Conservation (phyloP, 2,888 invertebrate species). For the Thymelicus lineola region DNA sequence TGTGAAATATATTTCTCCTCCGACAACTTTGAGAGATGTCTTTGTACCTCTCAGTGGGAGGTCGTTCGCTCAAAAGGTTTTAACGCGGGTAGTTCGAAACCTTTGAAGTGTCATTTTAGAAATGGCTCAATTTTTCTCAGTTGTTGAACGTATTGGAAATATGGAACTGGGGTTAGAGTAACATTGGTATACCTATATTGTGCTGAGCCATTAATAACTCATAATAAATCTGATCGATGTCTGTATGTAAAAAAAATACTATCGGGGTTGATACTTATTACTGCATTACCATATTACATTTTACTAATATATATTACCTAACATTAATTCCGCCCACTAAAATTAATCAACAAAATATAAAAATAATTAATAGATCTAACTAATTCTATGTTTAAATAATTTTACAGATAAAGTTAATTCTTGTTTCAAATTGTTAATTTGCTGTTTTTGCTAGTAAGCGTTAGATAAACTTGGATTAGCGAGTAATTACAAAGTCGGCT, state of each 20-base stretch:
- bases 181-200: not conserved
- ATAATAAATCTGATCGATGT: no score
- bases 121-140: constrained; percentile 33
- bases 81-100: constrained; percentile 14
- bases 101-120: constrained; percentile 33
- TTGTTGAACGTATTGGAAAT: not conserved
- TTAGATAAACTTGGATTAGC: not conserved
- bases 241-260: no score
- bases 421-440: no score
- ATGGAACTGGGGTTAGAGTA: not conserved
- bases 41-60: constrained; percentile 11
- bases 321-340: no score
- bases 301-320: no score
- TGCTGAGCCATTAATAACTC: no score
- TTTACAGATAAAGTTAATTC: no score
- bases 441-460: not conserved
- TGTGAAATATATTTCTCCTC: constrained; percentile 5
- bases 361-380: no score
- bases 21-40: constrained; percentile 17
- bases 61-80: not conserved
- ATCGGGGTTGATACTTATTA: no score
- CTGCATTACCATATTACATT: no score
- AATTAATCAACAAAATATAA: no score
- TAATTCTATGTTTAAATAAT: not conserved
- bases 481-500: not conserved